phyloP scores from a whole-genome alignment of 2,888 invertebrate genomes.

The Amphipoea lucens region DNA sequence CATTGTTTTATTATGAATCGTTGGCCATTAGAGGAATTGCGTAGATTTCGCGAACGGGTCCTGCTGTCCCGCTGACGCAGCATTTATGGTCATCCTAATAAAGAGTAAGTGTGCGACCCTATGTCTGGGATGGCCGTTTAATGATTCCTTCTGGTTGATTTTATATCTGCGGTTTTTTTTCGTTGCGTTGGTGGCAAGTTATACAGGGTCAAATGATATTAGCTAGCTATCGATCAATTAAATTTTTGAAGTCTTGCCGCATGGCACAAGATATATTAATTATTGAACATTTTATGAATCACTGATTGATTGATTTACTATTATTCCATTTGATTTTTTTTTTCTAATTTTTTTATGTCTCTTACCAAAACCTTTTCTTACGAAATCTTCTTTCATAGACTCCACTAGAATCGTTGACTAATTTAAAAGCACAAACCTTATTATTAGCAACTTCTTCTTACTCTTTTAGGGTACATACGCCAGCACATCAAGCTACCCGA shows the following conservation, averaged over 20 bases:
- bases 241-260: neutral
- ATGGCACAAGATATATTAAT: neutral
- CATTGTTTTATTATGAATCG: constrained; percentile 81
- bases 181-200: constrained; percentile 1
- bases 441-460: neutral
- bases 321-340: neutral
- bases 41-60: constrained; percentile 67
- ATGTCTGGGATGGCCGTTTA: constrained; percentile 74
- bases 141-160: constrained; percentile 72
- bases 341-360: too few species aligned
- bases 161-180: constrained; percentile 59
- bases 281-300: neutral
- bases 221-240: neutral
- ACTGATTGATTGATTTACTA: neutral
- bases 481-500: too few species aligned
- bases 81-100: constrained; percentile 78
- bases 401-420: neutral
- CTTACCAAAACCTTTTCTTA: too few species aligned
- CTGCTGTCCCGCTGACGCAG: constrained; percentile 71
- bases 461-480: neutral
- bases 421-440: neutral
- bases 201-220: neutral
- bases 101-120: constrained; percentile 73
- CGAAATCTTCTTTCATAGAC: neutral
- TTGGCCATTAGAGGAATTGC: constrained; percentile 75